Evolutionary conservation across 53 echinoderm and acorn worm genomes (phyloP).

Genomic region (Crossaster papposus): DNA sequence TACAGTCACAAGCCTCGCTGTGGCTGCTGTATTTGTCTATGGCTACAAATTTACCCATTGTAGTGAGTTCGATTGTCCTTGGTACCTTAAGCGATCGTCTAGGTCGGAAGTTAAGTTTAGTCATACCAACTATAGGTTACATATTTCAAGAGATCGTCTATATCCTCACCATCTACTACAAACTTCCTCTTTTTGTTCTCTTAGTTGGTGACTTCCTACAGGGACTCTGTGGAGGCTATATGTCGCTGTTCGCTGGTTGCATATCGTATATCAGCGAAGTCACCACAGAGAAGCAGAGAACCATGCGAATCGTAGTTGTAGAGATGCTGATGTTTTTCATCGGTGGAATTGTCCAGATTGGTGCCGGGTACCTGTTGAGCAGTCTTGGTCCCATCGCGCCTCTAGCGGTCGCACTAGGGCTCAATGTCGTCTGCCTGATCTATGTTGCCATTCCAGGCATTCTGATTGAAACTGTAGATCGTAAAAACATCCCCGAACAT

Average conservation of each 20-base stretch:
- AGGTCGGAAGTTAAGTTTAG: constrained; percentile 63
- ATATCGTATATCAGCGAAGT: constrained; percentile 66
- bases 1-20: constrained; percentile 61
- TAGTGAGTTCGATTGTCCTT: constrained; percentile 54
- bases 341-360: constrained; percentile 60
- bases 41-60: constrained; percentile 37
- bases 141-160: constrained; percentile 21
- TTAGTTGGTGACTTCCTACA: constrained; percentile 48
- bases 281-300: constrained; percentile 53
- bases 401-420: constrained; percentile 47
- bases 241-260: constrained; percentile 57
- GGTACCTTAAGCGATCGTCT: constrained; percentile 69
- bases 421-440: constrained; percentile 20
- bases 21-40: constrained; percentile 61
- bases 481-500: not conserved
- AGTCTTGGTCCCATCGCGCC: constrained; percentile 26
- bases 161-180: constrained; percentile 20
- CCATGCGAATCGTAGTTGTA: constrained; percentile 60
- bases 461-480: constrained; percentile 64
- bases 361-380: constrained; percentile 54
- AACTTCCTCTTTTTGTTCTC: constrained; percentile 51
- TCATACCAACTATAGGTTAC: constrained; percentile 55
- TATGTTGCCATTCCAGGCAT: constrained; percentile 53
- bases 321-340: constrained; percentile 66
- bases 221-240: constrained; percentile 60